A percentile compares a stretch with the other conserved stretches of the same genome.
Evolutionary conservation across 2,888 invertebrate species (phyloP).

Genomic region (Sclerodermus sp.): DNA sequence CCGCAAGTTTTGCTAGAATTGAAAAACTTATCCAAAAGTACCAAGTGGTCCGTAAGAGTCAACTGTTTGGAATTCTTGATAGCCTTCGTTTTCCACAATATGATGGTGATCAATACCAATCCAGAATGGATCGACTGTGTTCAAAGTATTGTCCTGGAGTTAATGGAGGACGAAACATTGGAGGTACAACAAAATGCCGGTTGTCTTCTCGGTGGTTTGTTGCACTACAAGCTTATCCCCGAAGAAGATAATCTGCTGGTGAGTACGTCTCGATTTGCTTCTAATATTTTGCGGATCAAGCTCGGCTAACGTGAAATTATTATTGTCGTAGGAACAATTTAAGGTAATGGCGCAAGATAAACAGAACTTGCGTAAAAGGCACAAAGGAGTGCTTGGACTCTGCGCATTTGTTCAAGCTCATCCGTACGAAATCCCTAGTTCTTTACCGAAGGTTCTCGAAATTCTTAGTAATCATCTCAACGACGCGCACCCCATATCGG

Average conservation of each 20-base stretch:
- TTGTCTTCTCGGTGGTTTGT: slow-evolving; percentile 79
- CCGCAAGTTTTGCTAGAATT: slow-evolving; percentile 64
- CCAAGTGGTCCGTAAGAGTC: slow-evolving; percentile 72
- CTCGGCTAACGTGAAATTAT: no score
- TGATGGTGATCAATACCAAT: slow-evolving; percentile 65
- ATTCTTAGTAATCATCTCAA: slow-evolving; percentile 78
- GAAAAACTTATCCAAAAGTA: slow-evolving; percentile 55
- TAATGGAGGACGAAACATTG: slow-evolving; percentile 71
- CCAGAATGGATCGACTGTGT: slow-evolving; percentile 62
- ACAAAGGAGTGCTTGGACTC: slow-evolving; percentile 85
- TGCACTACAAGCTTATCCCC: slow-evolving; percentile 80
- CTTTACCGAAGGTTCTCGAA: slow-evolving; percentile 77
- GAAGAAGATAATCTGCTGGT: slow-evolving; percentile 65
- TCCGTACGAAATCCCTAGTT: slow-evolving; percentile 83
- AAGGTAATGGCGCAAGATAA: slow-evolving; percentile 58
- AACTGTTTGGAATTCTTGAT: slow-evolving; percentile 71
- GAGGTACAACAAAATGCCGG: slow-evolving; percentile 85
- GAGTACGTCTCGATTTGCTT: no score
- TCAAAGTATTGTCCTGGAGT: slow-evolving; percentile 67
- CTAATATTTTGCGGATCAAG: no score
- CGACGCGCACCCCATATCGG: slow-evolving; percentile 88
- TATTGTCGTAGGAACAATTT: slow-evolving; percentile 60
- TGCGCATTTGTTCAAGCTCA: slow-evolving; percentile 85
- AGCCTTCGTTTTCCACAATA: slow-evolving; percentile 72
- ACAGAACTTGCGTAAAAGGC: slow-evolving; percentile 62